A percentile compares a stretch with the other conserved stretches of the same genome.
Conservation (phyloP, 1,140 invertebrate genomes). For the Drosophila chauvacae region DNA sequence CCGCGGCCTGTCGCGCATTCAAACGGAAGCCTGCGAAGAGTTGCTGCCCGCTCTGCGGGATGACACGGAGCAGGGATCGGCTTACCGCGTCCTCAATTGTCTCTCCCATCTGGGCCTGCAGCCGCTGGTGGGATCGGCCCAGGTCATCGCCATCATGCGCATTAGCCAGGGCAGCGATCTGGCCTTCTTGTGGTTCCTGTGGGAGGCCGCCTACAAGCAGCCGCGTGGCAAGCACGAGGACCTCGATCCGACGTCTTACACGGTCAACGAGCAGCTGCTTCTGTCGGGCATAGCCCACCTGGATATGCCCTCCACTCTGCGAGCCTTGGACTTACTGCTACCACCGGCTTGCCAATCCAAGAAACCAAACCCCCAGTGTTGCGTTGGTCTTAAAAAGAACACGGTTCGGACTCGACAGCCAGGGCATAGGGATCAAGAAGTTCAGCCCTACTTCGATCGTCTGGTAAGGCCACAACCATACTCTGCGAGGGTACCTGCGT, state of each 20-base stretch:
- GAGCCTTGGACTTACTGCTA: conserved; percentile 56
- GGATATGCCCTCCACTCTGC: conserved; percentile 56
- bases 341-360: conserved; percentile 41
- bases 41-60: conserved; percentile 52
- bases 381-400: background rate
- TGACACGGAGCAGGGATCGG: conserved; percentile 49
- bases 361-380: background rate
- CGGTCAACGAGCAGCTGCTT: conserved; percentile 67
- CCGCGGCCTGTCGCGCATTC: conserved; percentile 51
- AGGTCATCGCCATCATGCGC: conserved; percentile 28
- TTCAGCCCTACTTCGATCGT: conserved; percentile 28
- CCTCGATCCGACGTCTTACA: background rate
- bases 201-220: conserved; percentile 57
- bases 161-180: conserved; percentile 58
- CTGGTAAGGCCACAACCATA: conserved; percentile 30
- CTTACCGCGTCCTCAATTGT: conserved; percentile 39
- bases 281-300: conserved; percentile 66
- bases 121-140: conserved; percentile 20
- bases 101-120: conserved; percentile 35
- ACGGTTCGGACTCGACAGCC: too few species aligned
- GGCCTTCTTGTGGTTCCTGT: conserved; percentile 65
- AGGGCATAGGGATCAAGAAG: background rate
- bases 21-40: conserved; percentile 30
- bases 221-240: background rate
- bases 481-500: background rate